These are phyloP conservation scores for Apis dorsata DNA, from an alignment of 1,140 invertebrate species.

Conservation along the genomic window DNA sequence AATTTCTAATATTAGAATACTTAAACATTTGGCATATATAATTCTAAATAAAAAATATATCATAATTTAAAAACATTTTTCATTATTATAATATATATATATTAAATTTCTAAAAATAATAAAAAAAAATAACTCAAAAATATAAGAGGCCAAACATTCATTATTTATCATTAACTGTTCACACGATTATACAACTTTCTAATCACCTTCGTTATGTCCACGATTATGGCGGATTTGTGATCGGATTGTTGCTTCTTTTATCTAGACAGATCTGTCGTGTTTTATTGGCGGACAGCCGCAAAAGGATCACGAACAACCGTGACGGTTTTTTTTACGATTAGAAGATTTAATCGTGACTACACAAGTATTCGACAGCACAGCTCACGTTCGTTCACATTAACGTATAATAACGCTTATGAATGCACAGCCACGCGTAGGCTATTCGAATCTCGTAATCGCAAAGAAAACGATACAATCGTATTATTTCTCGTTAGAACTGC, in stretches of 20 bases:
- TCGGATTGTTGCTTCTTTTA: constrained; percentile 27
- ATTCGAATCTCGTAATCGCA: constrained; percentile 25
- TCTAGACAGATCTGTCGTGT: constrained; percentile 3
- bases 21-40: too few relatives aligned
- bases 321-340: constrained; percentile 21
- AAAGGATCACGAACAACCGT: background rate
- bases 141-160: background rate
- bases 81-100: too few relatives aligned
- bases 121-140: background rate
- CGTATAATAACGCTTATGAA: background rate
- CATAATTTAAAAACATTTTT: too few relatives aligned
- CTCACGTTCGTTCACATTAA: background rate
- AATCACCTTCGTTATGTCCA: constrained; percentile 7
- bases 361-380: background rate
- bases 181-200: constrained; percentile 6
- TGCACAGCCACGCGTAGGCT: background rate
- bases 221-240: background rate
- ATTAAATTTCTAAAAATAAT: too few relatives aligned
- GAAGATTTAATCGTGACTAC: constrained; percentile 32
- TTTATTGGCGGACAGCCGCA: constrained; percentile 30
- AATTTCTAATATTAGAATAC: too few relatives aligned
- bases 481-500: constrained; percentile 20
- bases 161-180: background rate
- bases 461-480: constrained; percentile 8
- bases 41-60: too few relatives aligned